Evolutionary conservation across 1,140 invertebrate genomes (phyloP), one percentile per base, ranked within the genome.

Genomic region (Eupristina koningsbergeri): DNA sequence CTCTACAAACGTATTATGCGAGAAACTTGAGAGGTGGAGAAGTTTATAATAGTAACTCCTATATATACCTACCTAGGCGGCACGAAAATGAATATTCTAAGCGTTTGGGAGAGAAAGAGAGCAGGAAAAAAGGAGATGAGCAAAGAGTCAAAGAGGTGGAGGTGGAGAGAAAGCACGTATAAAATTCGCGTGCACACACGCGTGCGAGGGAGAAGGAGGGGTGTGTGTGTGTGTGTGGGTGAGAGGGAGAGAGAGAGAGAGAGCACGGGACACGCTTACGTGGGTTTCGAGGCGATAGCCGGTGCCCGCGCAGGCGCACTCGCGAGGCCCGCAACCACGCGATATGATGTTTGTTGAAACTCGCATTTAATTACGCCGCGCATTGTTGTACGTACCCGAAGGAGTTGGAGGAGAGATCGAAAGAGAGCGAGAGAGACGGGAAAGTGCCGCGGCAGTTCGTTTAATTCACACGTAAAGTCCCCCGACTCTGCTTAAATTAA

Each of bases 401-500:
- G 26, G 22, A 11, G 13, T 31, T 13, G 58, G 5, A 8, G 61
- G 75, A 58, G 29, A 79, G 71, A 73, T 78, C 80, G 80, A 78
- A 84, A 74, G 82, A 71, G 80, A 58, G 76, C n/a, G 71, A 74
- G 79, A 17, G 84, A 64, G 69, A 63, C 61, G 31, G 36, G 22
- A 64, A 80, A 39, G 83, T 73, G 86, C 31, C 45, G 81, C 50
- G 77, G 77, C 75, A 73, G 81, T 86, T 87, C 86, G 90, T 89
- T 91, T 91, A 91, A 92, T 92, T 92, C 90, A 88, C 89, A 91
- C 89, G 88, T 90, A 89, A 88, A 90, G 87, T 85, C 85, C 85
- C 86, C 89, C 88, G 89, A 88, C 90, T 87, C 88, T 87, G 90
- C 89, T 91, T 92, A 91, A 92, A 92, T 91, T 91, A 91, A 91